phyloP scores from a whole-genome alignment of 2,797 vertebrate genomes.

The Labroides dimidiatus region DNA sequence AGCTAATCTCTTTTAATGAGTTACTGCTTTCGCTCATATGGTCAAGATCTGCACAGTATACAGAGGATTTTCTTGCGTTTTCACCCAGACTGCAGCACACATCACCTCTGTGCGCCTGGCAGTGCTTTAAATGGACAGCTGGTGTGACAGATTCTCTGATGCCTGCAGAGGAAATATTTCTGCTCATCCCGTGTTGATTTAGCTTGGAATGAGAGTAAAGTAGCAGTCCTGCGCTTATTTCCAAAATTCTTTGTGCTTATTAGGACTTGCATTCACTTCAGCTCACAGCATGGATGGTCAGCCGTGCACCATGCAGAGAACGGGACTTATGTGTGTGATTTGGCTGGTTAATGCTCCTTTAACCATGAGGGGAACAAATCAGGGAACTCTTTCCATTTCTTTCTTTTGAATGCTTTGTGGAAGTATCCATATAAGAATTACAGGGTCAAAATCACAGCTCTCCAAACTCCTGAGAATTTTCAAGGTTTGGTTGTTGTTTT shows the following conservation, averaged over 20 bases:
- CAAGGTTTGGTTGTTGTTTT: no score
- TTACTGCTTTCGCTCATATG: conserved; percentile 42
- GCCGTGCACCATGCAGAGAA: conserved; percentile 5
- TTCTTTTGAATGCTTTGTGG: neutral
- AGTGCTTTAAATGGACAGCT: conserved; percentile 24
- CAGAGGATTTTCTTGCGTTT: conserved; percentile 25
- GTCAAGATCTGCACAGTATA: conserved; percentile 29
- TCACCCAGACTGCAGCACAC: conserved; percentile 7
- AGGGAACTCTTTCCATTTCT: conserved; percentile 26
- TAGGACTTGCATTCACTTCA: neutral
- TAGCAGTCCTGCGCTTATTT: conserved; percentile 4
- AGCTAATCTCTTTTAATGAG: conserved; percentile 53
- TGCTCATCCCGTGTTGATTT: conserved; percentile 24
- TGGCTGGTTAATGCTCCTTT: conserved; percentile 47
- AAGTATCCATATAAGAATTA: conserved; percentile 3
- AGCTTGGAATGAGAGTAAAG: conserved; percentile 16
- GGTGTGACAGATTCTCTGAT: conserved; percentile 13
- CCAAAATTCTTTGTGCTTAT: conserved; percentile 16
- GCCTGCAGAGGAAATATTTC: conserved; percentile 25
- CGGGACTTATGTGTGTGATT: conserved; percentile 21
- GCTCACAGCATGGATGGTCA: conserved; percentile 10
- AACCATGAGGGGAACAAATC: conserved; percentile 39
- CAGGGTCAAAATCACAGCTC: conserved; percentile 2
- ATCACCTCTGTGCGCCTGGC: neutral
- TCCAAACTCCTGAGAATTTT: neutral